phyloP scores from a whole-genome alignment of 2,113 vertebrate genomes.

The Psilopsiagon aurifrons region DNA sequence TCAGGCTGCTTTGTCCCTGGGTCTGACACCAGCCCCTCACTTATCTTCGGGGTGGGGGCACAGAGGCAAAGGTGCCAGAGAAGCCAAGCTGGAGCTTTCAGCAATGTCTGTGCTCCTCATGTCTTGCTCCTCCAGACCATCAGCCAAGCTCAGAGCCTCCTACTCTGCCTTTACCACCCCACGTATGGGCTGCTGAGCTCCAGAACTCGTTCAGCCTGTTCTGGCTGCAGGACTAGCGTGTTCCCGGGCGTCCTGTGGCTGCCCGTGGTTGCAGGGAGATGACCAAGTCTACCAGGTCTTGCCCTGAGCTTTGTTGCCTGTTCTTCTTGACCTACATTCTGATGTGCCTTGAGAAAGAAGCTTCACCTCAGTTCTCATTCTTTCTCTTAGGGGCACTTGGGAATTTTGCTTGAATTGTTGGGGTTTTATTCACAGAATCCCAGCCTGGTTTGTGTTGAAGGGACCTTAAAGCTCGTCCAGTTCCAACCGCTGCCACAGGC shows the following conservation, averaged over 20 bases:
- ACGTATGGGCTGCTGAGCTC: neutral
- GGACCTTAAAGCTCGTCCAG: neutral
- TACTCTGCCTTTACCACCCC: neutral
- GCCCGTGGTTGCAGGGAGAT: neutral
- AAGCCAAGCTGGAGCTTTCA: neutral
- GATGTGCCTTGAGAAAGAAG: neutral
- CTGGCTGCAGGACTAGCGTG: neutral
- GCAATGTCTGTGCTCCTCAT: neutral
- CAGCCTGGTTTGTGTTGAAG: neutral
- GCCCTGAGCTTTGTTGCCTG: neutral
- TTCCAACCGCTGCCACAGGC: neutral
- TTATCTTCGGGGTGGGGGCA: neutral
- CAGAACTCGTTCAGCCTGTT: conserved; percentile 8
- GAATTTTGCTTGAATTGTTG: neutral
- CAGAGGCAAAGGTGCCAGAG: neutral
- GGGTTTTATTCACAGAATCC: neutral
- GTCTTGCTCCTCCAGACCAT: neutral
- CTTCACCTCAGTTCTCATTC: neutral
- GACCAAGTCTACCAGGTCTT: neutral
- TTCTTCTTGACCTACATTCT: neutral
- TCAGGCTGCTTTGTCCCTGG: neutral
- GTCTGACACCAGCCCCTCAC: neutral
- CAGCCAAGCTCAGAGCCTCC: neutral
- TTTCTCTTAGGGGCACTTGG: neutral
- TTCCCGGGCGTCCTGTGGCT: neutral